Base-by-base conservation (phyloP, 2,888 invertebrate genomes). In the Mesoligia furuncula region DNA sequence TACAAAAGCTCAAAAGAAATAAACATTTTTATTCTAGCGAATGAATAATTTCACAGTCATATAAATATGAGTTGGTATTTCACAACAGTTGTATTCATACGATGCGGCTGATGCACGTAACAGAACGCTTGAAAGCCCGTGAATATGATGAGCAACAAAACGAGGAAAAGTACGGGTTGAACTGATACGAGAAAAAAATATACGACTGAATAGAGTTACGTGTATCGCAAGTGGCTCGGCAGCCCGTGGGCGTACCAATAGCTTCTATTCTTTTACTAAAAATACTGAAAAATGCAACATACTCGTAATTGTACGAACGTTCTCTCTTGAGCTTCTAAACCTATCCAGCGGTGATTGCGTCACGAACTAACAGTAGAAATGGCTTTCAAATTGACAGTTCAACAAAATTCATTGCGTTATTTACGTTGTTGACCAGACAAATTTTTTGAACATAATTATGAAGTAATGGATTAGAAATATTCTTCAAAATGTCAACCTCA, bases 81-180 rank as follows among this genome's bases (percentile, higher is more conserved):
- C 81, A 86, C 73, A 84, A 87, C 86, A 81, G 79, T 81, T 83
- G 86, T 83, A 86, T 90, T 88, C 87, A 87, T 88, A 84, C 81
- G 81, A 81, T 83, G 87, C 87, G 79, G 79, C 82, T 87, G 87
- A 87, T 89, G 86, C 88, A 87, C 79, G 88, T 87, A 86, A 87
- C 84, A 83, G 75, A 77, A 85, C 88, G 87, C 85, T 80, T 82
- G 87, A 87, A 85, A 90, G 89, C 87, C 80, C 77, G 78, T 91
- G 91, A 90, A 91, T 91, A 83, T 90, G 86, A 90, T 88, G 90
- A 90, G 84, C 84, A 89, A 91, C 91, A 91, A 90, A 90, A 90
- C 85, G 79, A 81, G 84, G 75, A 85, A 87, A 87, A 86, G 88
- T 90, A 87, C 88, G 89, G 81, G 87, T 90, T 77, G 64, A 65